A percentile compares a stretch with the other conserved stretches of the same genome.
phyloP scores from a whole-genome alignment of 2,888 invertebrate species.

The Tyria jacobaeae region DNA sequence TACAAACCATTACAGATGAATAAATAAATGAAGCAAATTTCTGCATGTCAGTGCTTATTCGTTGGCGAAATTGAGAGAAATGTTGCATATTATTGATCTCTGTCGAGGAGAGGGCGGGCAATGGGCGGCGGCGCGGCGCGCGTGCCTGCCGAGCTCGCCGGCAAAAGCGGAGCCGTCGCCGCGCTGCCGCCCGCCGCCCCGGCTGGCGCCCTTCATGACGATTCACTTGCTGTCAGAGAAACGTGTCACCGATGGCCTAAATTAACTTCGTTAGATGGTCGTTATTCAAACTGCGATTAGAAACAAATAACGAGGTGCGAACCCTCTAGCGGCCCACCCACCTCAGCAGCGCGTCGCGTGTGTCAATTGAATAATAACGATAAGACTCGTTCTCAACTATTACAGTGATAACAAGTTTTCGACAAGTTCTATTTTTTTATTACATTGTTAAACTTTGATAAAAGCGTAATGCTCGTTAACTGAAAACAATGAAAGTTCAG shows the following conservation, averaged over 20 bases:
- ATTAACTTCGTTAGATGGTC: constrained; percentile 81
- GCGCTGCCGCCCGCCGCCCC: constrained; percentile 53
- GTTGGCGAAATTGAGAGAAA: constrained; percentile 43
- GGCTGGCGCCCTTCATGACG: constrained; percentile 43
- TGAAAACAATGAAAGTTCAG: constrained; percentile 74
- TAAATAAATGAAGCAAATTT: constrained; percentile 7
- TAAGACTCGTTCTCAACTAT: constrained; percentile 23
- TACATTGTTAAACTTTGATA: constrained; percentile 45
- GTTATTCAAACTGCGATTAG: constrained; percentile 61
- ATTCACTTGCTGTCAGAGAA: constrained; percentile 63
- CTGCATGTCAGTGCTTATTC: constrained; percentile 11
- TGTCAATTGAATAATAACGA: constrained; percentile 26
- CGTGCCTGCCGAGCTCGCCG: constrained; percentile 37
- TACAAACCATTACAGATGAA: neutral
- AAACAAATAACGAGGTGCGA: constrained; percentile 65
- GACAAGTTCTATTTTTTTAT: constrained; percentile 22
- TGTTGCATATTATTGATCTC: constrained; percentile 51
- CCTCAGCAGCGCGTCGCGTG: constrained; percentile 18
- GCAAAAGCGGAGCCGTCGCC: constrained; percentile 43
- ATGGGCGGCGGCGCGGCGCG: constrained; percentile 47
- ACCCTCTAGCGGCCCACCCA: constrained; percentile 23
- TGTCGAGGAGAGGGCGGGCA: constrained; percentile 46
- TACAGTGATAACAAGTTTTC: constrained; percentile 23
- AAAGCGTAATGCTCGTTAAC: constrained; percentile 56
- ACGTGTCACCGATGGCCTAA: constrained; percentile 65